Evolutionary conservation across 2,113 vertebrate species (phyloP).

Genomic region (Cynopterus brachyotis): DNA sequence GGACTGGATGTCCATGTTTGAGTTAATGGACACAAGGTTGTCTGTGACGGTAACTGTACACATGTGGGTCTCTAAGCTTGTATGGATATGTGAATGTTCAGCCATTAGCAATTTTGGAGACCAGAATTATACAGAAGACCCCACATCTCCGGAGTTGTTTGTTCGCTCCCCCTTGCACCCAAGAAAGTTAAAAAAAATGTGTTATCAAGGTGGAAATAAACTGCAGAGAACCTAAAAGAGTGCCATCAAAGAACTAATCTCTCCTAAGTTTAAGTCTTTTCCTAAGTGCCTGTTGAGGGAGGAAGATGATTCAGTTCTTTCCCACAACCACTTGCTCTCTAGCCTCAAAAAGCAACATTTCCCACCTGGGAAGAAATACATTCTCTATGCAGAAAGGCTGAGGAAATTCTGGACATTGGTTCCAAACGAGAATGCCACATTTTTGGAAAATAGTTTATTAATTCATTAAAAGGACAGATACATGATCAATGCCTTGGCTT

Average conservation of each 20-base stretch:
- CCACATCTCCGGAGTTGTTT: not conserved
- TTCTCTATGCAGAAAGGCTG: not conserved
- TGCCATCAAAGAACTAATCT: not conserved
- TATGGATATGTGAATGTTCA: not conserved
- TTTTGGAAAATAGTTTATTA: constrained; percentile 84
- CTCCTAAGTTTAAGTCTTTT: not conserved
- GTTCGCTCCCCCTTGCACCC: not conserved
- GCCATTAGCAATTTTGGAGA: not conserved
- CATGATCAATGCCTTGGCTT: constrained; percentile 82
- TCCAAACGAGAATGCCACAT: not conserved
- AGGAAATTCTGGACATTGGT: not conserved
- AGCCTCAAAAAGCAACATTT: constrained; percentile 12
- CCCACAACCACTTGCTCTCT: not conserved
- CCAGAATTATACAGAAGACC: not conserved
- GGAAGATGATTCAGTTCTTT: not conserved
- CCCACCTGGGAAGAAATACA: not conserved
- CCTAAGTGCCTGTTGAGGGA: not conserved
- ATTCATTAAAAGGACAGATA: constrained; percentile 82
- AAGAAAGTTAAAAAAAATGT: not conserved
- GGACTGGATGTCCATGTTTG: not conserved
- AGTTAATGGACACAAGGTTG: not conserved
- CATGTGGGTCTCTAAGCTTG: not conserved
- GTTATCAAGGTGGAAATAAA: not conserved
- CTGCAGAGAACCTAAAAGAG: not conserved
- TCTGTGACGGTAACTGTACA: not conserved